Evolutionary conservation across 2,888 invertebrate species (phyloP), one percentile per base, ranked within the genome.

Genomic region (Trichacis sp.): DNA sequence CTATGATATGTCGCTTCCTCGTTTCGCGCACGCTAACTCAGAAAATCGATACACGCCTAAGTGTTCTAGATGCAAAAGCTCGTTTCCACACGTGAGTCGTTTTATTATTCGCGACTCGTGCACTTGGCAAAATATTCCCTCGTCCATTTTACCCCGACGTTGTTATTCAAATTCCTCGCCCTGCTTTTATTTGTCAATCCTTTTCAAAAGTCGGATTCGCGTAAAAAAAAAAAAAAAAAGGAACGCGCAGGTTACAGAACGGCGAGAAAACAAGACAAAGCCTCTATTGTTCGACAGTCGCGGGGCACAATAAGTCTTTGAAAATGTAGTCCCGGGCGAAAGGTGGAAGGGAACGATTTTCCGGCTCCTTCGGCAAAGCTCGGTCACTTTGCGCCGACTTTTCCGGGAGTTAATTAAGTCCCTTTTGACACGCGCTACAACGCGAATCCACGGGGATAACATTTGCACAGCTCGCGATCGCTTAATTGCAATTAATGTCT

Each of bases 401-500:
- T 40, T 40, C 40, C 40, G 45, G 54, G 58, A 56, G 56, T 57
- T 63, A 63, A 63, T 63, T 57, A 63, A 47, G 20, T 47, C 15
- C 42, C 53, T 63, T 63, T 57, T 52, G 57, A 17, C 57, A 57
- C 24, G 24, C 24, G 8, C 49, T 63, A 53, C 43, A 36, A 5
- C 29, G 29, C n/a, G n/a, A n/a, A n/a, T n/a, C n/a, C 46, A 8
- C 55, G 46, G 20, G 40, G 50, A 17, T 24, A 20, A 33, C 51
- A 47, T 20, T 33, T 50, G 14, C 19, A 24, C 48, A 20, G 33
- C 54, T 42, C 38, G 51, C 59, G 59, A 56, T 60, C 45, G 52
- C 56, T 58, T 64, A 58, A 56, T 62, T 62, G 62, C 62, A 49
- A 56, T 62, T 59, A 59, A 59, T 33, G 33, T n/a, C n/a, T 52